phyloP scores from a whole-genome alignment of 2,888 invertebrate genomes.

The Daptonema setosum region DNA sequence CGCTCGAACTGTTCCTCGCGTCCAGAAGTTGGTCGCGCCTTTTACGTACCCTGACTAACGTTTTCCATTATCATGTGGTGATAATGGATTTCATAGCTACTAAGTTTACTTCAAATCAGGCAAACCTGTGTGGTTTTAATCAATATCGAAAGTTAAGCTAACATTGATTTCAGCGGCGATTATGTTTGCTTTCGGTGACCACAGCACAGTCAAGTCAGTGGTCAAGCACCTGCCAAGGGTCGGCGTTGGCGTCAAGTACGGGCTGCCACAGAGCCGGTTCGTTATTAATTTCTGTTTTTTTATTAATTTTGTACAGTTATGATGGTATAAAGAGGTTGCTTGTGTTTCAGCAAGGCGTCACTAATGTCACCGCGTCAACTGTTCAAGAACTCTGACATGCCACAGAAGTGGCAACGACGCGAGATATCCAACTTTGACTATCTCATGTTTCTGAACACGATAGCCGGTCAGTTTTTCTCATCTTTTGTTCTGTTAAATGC shows the following conservation, averaged over 20 bases:
- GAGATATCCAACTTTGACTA: slow-evolving; percentile 99
- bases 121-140: too few relatives aligned
- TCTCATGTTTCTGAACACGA: slow-evolving; percentile 98
- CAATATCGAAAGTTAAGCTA: background rate
- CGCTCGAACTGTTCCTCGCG: slow-evolving; percentile 92
- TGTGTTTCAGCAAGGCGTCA: slow-evolving; percentile 63
- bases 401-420: slow-evolving; percentile 91
- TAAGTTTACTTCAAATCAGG: too few relatives aligned
- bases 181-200: slow-evolving; percentile 92
- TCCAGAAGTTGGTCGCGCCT: slow-evolving; percentile 67
- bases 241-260: slow-evolving; percentile 97
- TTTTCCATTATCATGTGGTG: background rate
- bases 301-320: slow-evolving; percentile 5
- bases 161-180: slow-evolving; percentile 59
- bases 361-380: slow-evolving; percentile 96
- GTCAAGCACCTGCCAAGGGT: slow-evolving; percentile 88
- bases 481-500: too few relatives aligned
- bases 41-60: background rate
- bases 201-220: slow-evolving; percentile 86
- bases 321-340: background rate
- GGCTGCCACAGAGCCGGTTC: slow-evolving; percentile 85
- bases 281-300: slow-evolving; percentile 13
- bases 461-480: slow-evolving; percentile 52
- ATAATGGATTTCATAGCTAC: background rate
- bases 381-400: slow-evolving; percentile 98